These are phyloP conservation scores for Ellobius talpinus DNA, from an alignment of 2,113 vertebrate species.

Conservation along the genomic window DNA sequence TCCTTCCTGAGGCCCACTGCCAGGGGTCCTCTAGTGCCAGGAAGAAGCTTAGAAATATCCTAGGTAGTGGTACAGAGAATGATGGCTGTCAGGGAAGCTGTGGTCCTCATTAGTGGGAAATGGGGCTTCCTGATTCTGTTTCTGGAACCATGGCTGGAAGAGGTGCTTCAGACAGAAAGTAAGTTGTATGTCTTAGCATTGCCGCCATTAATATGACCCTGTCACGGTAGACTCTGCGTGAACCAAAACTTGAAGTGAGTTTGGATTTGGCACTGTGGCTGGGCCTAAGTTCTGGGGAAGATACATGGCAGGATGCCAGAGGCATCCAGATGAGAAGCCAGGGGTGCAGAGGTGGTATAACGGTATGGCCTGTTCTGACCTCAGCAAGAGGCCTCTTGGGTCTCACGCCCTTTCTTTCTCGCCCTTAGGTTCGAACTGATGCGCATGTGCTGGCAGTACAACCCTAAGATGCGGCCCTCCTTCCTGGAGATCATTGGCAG, in stretches of 20 bases:
- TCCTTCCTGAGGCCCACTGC: background rate
- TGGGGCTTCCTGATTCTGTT: background rate
- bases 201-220: background rate
- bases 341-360: rapidly evolving
- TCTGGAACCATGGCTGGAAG: background rate
- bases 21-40: background rate
- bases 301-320: background rate
- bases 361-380: rapidly evolving
- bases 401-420: background rate
- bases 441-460: conserved; percentile 99
- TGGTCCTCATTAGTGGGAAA: background rate
- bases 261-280: background rate
- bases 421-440: conserved; percentile 95
- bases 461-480: conserved; percentile 97
- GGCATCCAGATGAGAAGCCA: rapidly evolving
- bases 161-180: background rate
- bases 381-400: too few species aligned
- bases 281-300: too few species aligned
- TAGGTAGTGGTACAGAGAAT: too few species aligned
- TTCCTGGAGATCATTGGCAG: conserved; percentile 98
- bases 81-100: background rate
- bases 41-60: background rate
- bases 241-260: background rate
- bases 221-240: background rate
- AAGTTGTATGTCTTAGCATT: background rate